These are phyloP conservation scores for Petrocephalus schoutedeni DNA, from an alignment of 2,797 vertebrate genomes.

Conservation along the genomic window DNA sequence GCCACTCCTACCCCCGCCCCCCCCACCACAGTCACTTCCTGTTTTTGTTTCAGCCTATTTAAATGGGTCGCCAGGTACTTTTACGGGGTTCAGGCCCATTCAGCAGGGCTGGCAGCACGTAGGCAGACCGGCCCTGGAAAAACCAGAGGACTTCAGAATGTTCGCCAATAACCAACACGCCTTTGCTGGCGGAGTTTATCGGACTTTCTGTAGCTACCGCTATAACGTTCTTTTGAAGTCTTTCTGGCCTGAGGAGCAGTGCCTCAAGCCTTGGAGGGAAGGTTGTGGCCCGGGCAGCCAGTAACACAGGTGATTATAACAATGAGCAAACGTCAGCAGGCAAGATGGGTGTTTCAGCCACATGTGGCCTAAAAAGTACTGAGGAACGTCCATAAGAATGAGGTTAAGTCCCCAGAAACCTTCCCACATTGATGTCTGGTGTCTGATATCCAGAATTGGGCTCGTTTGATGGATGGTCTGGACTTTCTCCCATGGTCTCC, in stretches of 20 bases:
- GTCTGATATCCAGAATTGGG: background rate
- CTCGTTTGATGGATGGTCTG: background rate
- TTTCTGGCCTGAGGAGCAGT: background rate
- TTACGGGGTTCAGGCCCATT: background rate
- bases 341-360: conserved; percentile 32
- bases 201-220: background rate
- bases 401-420: background rate
- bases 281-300: background rate
- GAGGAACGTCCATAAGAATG: background rate
- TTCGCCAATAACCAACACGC: background rate
- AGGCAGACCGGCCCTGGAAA: background rate
- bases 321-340: conserved; percentile 35
- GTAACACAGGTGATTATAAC: conserved; percentile 15
- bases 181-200: background rate
- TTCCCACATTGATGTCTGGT: background rate
- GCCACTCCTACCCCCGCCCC: conserved; percentile 43
- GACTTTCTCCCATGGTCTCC: background rate
- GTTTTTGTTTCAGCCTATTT: conserved; percentile 37
- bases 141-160: background rate
- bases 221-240: background rate
- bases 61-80: background rate
- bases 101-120: background rate
- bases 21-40: conserved; percentile 46
- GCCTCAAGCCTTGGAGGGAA: background rate
- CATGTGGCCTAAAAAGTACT: background rate